Base-by-base conservation (phyloP, 2,888 invertebrate species). In the Neuroscelio doddi region DNA sequence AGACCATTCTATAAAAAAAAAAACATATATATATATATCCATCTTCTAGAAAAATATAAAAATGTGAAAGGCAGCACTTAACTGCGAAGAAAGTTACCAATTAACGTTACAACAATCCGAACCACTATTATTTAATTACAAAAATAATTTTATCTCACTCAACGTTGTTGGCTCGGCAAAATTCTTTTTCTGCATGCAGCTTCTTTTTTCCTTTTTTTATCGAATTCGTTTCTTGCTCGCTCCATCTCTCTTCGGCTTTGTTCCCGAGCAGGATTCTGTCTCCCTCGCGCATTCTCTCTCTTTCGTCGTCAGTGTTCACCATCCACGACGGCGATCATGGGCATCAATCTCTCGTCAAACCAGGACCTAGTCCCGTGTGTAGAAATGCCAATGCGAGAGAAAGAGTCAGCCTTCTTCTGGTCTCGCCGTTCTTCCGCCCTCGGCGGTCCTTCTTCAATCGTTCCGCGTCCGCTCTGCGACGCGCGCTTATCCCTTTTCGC, bases 261-360 rank as follows among this genome's bases (percentile, higher is more conserved):
- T 9, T 1, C 8, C 7, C 9, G 16, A 1, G 10, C 24, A 24
- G 12, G 4, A 12, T 41, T 7, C 24, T 12, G 26, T 53, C 45
- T 49, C 50, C 32, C 29, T 44, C 29, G 16, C 14, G 5, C 17
- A 32, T 24, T 16, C 15, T 14, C 41, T n/a, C n/a, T n/a, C n/a
- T n/a, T n/a, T n/a, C n/a, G n/a, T n/a, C n/a, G n/a, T n/a, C n/a
- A n/a, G n/a, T n/a, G 27, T 32, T 51, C 52, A 45, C 29, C 47
- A 51, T 56, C 59, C 63, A 55, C 53, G 63, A 38, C 32, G 34
- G 17, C 34, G 64, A 45, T 51, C 59, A 30, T 67, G 74, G 71
- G 77, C 83, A 83, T 83, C 83, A 83, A 83, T 83, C 83, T 83
- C 82, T 83, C 83, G 81, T 83, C 83, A 83, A 83, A 83, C 76